phyloP scores from a whole-genome alignment of 2,888 invertebrate genomes.

The Drosophila bunnanda region DNA sequence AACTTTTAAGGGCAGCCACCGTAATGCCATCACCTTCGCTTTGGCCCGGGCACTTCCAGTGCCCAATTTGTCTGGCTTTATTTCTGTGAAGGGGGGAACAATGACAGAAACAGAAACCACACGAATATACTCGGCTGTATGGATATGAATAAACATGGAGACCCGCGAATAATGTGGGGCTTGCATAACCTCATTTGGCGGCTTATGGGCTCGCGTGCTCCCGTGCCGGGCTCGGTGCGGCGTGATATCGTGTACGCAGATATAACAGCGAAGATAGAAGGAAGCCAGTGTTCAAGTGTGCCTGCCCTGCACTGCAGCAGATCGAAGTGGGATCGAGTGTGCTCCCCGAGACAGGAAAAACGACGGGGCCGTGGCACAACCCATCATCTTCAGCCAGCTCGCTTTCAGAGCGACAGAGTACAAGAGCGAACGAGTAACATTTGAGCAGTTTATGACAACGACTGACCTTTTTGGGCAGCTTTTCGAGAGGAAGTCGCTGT shows the following conservation, averaged over 20 bases:
- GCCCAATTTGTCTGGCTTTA: conserved; percentile 55
- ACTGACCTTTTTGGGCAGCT: conserved; percentile 49
- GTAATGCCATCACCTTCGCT: conserved; percentile 54
- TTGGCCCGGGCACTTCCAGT: conserved; percentile 58
- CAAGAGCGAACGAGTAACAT: conserved; percentile 60
- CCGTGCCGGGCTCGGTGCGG: conserved; percentile 45
- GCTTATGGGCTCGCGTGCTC: conserved; percentile 67
- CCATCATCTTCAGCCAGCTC: conserved; percentile 30
- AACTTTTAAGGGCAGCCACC: conserved; percentile 59
- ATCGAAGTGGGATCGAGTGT: conserved; percentile 57
- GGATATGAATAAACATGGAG: conserved; percentile 69
- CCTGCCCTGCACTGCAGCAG: conserved; percentile 16
- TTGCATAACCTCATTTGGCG: conserved; percentile 71
- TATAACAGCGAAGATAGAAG: conserved; percentile 52
- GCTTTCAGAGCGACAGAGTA: conserved; percentile 15
- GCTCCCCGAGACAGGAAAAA: conserved; percentile 28
- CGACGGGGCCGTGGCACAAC: conserved; percentile 26
- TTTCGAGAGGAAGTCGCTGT: conserved; percentile 52
- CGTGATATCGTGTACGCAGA: conserved; percentile 72
- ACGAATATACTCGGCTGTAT: conserved; percentile 25
- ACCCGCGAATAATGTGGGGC: conserved; percentile 57
- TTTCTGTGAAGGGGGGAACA: conserved; percentile 19
- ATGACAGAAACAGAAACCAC: conserved; percentile 42
- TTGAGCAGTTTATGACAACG: conserved; percentile 64
- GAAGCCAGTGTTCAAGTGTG: conserved; percentile 57